Evolutionary conservation across 2,113 vertebrate species (phyloP).

Genomic region (human (Homo sapiens)): GRCh38 chr19:10421001-10421500

Average conservation of each 20-base stretch:
- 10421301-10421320: not conserved
- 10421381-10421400: not conserved
- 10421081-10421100: constrained; percentile 65
- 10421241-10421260: not conserved
- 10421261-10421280: not conserved
- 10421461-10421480: not conserved
- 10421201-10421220: not conserved
- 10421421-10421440: not conserved
- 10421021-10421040: constrained; percentile 96
- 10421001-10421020: constrained; percentile 95
- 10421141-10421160: not conserved
- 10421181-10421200: not conserved
- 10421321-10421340: not conserved
- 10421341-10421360: not conserved
- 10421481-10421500: not conserved
- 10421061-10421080: constrained; percentile 69
- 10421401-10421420: not conserved
- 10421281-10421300: not conserved
- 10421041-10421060: constrained; percentile 87
- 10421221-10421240: not conserved
- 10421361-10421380: not conserved
- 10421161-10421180: constrained; percentile 60
- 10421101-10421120: not conserved
- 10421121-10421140: constrained; percentile 41
- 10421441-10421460: not conserved